Percentiles rank a stretch among this genome's conserved stretches.
Evolutionary conservation across 2,797 vertebrate genomes (phyloP).

Genomic region (Danio jaintianensis): DNA sequence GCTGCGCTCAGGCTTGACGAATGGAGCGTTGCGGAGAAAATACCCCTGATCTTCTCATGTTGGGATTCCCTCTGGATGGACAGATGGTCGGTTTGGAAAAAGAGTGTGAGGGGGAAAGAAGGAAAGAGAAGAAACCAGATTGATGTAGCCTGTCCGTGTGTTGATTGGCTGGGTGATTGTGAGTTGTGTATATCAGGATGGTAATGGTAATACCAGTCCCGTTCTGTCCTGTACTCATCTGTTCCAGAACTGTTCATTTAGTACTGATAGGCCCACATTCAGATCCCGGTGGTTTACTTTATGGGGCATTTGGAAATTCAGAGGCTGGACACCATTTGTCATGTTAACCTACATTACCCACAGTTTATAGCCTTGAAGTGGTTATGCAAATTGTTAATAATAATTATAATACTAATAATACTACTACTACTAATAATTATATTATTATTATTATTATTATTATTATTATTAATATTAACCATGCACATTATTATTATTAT

Average conservation of each 20-base stretch:
- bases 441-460: too few species aligned
- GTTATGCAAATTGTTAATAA: not conserved
- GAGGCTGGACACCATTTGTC: not conserved
- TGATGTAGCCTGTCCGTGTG: conserved; percentile 4
- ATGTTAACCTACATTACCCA: not conserved
- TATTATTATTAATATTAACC: too few species aligned
- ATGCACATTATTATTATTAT: too few species aligned
- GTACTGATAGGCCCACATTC: not conserved
- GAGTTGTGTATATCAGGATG: conserved; percentile 6
- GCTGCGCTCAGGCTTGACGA: conserved; percentile 50
- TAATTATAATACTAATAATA: not conserved
- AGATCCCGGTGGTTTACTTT: not conserved
- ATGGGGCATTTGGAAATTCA: not conserved
- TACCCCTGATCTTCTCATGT: conserved; percentile 57
- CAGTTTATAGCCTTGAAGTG: not conserved
- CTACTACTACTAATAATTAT: not conserved
- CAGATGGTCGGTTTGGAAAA: conserved; percentile 10
- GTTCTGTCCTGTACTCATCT: not conserved
- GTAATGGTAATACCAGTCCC: conserved; percentile 19
- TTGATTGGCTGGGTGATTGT: conserved; percentile 5
- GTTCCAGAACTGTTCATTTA: conserved; percentile 1
- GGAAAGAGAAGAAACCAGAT: conserved; percentile 18
- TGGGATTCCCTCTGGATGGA: conserved; percentile 65
- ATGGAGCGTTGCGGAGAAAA: conserved; percentile 57
- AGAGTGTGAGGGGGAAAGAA: not conserved